phyloP scores from a whole-genome alignment of 2,113 vertebrate species.

The Pteropus alecto region DNA sequence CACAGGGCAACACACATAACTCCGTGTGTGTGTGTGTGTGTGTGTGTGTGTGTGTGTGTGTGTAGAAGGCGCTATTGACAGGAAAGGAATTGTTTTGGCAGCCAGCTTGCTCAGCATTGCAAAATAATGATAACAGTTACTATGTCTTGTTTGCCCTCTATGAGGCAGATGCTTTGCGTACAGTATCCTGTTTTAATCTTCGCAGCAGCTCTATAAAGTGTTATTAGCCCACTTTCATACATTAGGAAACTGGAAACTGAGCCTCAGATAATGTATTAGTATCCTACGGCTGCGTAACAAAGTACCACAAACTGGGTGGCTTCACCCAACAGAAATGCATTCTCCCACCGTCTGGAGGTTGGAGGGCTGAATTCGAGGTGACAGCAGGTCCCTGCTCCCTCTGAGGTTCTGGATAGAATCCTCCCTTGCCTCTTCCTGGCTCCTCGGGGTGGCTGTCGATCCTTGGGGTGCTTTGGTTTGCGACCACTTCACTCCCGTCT shows the following conservation, averaged over 20 bases:
- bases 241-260: background rate
- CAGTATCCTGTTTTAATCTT: background rate
- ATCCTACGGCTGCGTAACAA: no score
- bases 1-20: background rate
- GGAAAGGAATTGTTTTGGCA: background rate
- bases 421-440: background rate
- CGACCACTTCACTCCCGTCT: fast-evolving
- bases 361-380: background rate
- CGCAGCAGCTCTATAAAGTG: background rate
- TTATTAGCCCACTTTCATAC: background rate
- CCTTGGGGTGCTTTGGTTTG: background rate
- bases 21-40: background rate
- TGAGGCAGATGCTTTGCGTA: background rate
- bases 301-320: background rate
- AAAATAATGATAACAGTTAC: background rate
- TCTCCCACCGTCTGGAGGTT: background rate
- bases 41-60: no score
- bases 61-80: background rate
- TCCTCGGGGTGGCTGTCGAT: fast-evolving
- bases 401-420: background rate
- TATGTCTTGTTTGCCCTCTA: background rate
- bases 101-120: background rate
- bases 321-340: fast-evolving
- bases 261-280: background rate
- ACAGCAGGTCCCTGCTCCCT: fast-evolving